phyloP scores from a whole-genome alignment of 2,888 invertebrate genomes.

The Phragmatobia fuliginosa region DNA sequence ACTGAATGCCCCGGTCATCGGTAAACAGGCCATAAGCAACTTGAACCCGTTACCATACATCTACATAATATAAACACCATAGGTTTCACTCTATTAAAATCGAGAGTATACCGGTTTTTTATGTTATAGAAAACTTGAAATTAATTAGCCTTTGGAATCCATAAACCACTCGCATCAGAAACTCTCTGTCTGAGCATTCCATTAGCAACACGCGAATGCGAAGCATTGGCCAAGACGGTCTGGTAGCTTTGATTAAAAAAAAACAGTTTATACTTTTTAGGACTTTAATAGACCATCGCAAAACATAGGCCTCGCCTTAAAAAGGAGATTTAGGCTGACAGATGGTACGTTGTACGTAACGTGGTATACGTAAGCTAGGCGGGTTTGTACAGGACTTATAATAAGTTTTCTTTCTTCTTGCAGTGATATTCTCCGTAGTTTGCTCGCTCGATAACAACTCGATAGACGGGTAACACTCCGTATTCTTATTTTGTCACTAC shows the following conservation, averaged over 20 bases:
- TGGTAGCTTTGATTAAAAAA: background rate
- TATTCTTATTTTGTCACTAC: too few species aligned
- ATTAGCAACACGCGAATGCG: conserved; percentile 11
- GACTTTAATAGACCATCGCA: too few species aligned
- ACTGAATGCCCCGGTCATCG: conserved; percentile 8
- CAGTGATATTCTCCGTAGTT: too few species aligned
- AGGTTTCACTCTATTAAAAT: conserved; percentile 34
- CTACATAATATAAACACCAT: conserved; percentile 24
- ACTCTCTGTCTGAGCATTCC: conserved; percentile 23
- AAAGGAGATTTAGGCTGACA: too few species aligned
- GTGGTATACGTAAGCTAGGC: too few species aligned
- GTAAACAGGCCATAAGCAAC: conserved; percentile 43
- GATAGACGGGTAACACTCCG: too few species aligned
- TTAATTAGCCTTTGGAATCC: conserved; percentile 41
- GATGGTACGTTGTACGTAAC: too few species aligned
- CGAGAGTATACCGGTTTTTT: conserved; percentile 45
- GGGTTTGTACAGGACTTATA: too few species aligned
- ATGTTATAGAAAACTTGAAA: conserved; percentile 38
- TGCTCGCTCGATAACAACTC: too few species aligned
- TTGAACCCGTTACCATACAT: conserved; percentile 32
- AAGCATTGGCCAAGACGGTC: conserved; percentile 11
- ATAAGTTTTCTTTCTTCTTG: too few species aligned
- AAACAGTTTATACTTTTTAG: background rate
- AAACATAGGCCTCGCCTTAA: too few species aligned
- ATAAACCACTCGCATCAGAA: conserved; percentile 31